Conservation (phyloP, 1,140 invertebrate genomes). For the Halictus rubicundus region DNA sequence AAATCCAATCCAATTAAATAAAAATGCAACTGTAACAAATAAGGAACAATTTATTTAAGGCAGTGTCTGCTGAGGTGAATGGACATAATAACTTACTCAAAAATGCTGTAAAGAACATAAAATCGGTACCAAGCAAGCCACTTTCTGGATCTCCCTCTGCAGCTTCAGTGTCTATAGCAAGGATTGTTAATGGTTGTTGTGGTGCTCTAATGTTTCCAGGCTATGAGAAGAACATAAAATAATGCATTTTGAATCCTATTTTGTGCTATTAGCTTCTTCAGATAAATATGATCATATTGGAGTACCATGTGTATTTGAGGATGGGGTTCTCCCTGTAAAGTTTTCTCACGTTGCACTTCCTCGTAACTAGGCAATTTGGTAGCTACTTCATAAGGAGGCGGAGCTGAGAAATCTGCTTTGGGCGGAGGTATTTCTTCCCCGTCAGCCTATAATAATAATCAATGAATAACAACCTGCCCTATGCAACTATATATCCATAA, state of each 20-base stretch:
- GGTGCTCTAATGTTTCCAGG: conserved; percentile 78
- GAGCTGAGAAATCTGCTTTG: conserved; percentile 90
- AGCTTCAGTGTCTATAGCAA: conserved; percentile 86
- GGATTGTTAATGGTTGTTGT: conserved; percentile 84
- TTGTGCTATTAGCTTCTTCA: neutral
- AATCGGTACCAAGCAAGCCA: conserved; percentile 90
- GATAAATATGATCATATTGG: neutral
- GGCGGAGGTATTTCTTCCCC: conserved; percentile 87
- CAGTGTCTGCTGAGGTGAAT: neutral
- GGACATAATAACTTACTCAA: conserved; percentile 83
- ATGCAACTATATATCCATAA: neutral
- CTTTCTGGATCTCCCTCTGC: conserved; percentile 88
- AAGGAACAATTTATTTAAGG: conserved; percentile 36
- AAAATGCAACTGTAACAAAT: conserved; percentile 86
- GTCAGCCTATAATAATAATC: conserved; percentile 40
- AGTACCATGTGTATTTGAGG: conserved; percentile 74
- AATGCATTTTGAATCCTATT: no score
- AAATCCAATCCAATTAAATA: conserved; percentile 98
- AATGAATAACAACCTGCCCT: conserved; percentile 11
- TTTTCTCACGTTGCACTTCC: conserved; percentile 93
- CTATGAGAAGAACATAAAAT: conserved; percentile 67
- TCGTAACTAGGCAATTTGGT: conserved; percentile 94
- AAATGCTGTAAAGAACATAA: conserved; percentile 93
- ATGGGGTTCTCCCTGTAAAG: conserved; percentile 86
- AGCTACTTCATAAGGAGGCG: conserved; percentile 91